Conservation (phyloP, 2,797 vertebrate species). For the Adrianichthys oophorus region DNA sequence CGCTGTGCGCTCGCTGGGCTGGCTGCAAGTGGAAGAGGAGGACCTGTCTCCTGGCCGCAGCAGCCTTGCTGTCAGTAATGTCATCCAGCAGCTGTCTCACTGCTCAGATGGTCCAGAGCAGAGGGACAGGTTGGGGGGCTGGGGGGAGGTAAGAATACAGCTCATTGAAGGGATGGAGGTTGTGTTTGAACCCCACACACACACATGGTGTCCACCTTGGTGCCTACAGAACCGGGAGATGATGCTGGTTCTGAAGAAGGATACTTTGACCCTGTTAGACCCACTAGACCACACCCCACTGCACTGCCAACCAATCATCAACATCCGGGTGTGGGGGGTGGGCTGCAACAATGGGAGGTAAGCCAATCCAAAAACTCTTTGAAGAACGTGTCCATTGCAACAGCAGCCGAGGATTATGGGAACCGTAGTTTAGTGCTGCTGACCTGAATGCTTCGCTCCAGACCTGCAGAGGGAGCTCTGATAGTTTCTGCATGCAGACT, state of each 20-base stretch:
- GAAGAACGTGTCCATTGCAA: neutral
- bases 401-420: neutral
- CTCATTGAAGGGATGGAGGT: no score
- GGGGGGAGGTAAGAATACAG: constrained; percentile 82
- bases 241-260: constrained; percentile 94
- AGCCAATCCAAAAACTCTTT: constrained; percentile 42
- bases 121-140: constrained; percentile 75
- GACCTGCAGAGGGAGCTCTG: no score
- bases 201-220: neutral
- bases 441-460: no score
- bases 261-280: constrained; percentile 90
- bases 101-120: constrained; percentile 68
- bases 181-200: neutral
- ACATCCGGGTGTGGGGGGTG: constrained; percentile 96
- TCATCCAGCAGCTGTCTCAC: constrained; percentile 94
- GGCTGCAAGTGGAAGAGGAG: constrained; percentile 95
- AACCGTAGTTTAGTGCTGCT: neutral
- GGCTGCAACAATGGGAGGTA: constrained; percentile 96
- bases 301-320: constrained; percentile 91
- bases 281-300: constrained; percentile 89
- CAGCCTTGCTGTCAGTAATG: constrained; percentile 92
- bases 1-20: constrained; percentile 90
- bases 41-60: constrained; percentile 93
- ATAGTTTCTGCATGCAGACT: neutral
- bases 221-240: constrained; percentile 87